Evolutionary conservation across 2,888 invertebrate genomes (phyloP).

Genomic region (Pseudanteris insignis): DNA sequence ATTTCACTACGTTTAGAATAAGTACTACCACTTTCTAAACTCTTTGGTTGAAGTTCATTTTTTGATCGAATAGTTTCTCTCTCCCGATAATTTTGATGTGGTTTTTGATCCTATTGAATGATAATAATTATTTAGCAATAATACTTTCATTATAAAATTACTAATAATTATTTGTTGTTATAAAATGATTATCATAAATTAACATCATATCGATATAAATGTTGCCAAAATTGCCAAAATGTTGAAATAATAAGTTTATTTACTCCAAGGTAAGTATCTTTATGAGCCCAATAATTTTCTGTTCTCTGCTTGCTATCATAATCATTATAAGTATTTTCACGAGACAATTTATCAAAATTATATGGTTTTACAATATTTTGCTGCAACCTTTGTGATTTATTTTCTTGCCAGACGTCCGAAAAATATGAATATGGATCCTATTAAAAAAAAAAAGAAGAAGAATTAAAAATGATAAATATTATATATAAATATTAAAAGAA

Average conservation of each 20-base stretch:
- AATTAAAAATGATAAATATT: background rate
- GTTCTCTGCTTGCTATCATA: conserved; percentile 58
- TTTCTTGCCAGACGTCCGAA: conserved; percentile 65
- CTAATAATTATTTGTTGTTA: background rate
- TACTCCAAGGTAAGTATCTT: too few relatives aligned
- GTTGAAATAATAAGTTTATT: too few relatives aligned
- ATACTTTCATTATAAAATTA: background rate
- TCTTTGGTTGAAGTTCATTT: conserved; percentile 50
- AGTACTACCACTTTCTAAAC: conserved; percentile 46
- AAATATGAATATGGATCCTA: conserved; percentile 64
- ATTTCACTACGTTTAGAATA: conserved; percentile 54
- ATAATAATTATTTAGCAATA: conserved; percentile 2
- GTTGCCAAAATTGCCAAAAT: too few relatives aligned
- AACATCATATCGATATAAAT: too few relatives aligned
- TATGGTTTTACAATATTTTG: conserved; percentile 51
- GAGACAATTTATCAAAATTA: conserved; percentile 54
- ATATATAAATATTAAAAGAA: too few relatives aligned
- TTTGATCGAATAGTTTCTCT: conserved; percentile 53
- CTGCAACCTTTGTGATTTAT: conserved; percentile 55
- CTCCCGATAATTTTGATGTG: conserved; percentile 55
- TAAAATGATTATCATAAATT: too few relatives aligned
- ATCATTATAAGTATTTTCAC: conserved; percentile 53
- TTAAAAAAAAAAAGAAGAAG: conserved; percentile 2
- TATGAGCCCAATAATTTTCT: conserved; percentile 50
- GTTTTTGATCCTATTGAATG: conserved; percentile 52